Evolutionary conservation across 92 coral and sea anemone genomes (phyloP).

Genomic region (Meandrina meandrites): DNA sequence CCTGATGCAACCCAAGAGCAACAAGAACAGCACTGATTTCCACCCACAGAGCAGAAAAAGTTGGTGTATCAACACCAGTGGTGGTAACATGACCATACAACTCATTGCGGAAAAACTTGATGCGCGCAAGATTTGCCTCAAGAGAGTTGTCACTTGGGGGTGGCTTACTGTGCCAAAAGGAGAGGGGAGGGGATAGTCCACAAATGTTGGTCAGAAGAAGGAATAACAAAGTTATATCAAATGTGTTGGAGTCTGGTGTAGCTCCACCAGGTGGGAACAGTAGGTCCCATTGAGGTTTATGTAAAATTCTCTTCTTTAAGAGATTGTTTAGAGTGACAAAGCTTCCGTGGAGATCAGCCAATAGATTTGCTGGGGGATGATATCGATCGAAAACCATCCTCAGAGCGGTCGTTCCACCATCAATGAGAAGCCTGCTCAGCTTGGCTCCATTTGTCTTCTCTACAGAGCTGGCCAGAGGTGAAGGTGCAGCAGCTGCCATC

Average conservation of each 20-base stretch:
- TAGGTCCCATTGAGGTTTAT: slow-evolving; percentile 54
- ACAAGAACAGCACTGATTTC: slow-evolving; percentile 53
- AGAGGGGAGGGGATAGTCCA: slow-evolving; percentile 52
- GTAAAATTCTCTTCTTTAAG: slow-evolving; percentile 32
- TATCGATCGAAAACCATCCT: slow-evolving; percentile 7
- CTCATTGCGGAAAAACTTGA: slow-evolving; percentile 58
- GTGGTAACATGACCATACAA: slow-evolving; percentile 56
- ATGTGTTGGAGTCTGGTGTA: slow-evolving; percentile 57
- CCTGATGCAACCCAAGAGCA: slow-evolving; percentile 56
- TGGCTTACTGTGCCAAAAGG: slow-evolving; percentile 53
- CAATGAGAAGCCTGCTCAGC: slow-evolving; percentile 49
- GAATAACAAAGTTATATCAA: slow-evolving; percentile 62
- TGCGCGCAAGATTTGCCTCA: slow-evolving; percentile 70
- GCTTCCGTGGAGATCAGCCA: slow-evolving; percentile 1
- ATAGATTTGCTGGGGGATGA: slow-evolving; percentile 45
- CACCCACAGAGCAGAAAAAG: slow-evolving; percentile 56
- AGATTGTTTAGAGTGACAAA: slow-evolving; percentile 9
- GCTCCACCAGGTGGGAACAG: slow-evolving; percentile 61
- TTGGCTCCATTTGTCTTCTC: slow-evolving; percentile 52
- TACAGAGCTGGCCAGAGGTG: slow-evolving; percentile 21
- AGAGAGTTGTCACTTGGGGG: slow-evolving; percentile 41
- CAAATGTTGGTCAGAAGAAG: slow-evolving; percentile 69
- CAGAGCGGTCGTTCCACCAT: slow-evolving; percentile 49
- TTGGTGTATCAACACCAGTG: slow-evolving; percentile 26
- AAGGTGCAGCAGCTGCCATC: slow-evolving; percentile 19